Conservation (phyloP, 2,888 invertebrate species). For the Mimas tiliae region DNA sequence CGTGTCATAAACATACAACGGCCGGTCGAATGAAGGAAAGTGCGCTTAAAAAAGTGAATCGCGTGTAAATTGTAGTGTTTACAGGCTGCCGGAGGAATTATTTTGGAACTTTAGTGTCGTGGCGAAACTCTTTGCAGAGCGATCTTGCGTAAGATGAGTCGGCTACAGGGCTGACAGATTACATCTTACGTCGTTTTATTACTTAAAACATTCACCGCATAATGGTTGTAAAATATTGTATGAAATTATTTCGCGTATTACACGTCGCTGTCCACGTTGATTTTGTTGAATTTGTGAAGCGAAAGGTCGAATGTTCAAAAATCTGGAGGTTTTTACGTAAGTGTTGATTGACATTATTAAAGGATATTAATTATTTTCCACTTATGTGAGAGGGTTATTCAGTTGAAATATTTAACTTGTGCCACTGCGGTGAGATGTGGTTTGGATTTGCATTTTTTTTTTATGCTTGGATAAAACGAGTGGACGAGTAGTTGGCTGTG, state of each 20-base stretch:
- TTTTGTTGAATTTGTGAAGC: constrained; percentile 13
- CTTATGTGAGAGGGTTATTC: background rate
- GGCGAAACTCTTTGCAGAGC: constrained; percentile 62
- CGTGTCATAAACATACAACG: constrained; percentile 61
- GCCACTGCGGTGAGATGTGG: background rate
- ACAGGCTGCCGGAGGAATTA: constrained; percentile 63
- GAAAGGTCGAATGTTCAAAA: constrained; percentile 3
- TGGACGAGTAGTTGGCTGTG: no score
- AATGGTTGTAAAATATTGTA: constrained; percentile 36
- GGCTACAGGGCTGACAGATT: constrained; percentile 53
- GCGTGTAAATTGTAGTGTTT: constrained; percentile 70
- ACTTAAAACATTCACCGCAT: constrained; percentile 34
- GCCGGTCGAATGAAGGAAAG: constrained; percentile 57
- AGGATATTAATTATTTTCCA: constrained; percentile 6
- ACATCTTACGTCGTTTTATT: constrained; percentile 49
- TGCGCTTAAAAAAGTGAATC: constrained; percentile 58
- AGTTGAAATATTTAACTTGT: background rate
- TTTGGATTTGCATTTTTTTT: no score
- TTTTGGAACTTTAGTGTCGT: constrained; percentile 72
- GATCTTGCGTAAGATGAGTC: constrained; percentile 63
- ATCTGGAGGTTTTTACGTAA: constrained; percentile 1
- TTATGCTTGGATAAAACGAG: no score
- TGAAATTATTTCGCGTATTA: constrained; percentile 27
- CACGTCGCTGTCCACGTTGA: background rate
- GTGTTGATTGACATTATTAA: constrained; percentile 18